Evolutionary conservation across 1,140 invertebrate species (phyloP).

Genomic region (Anoplolepis gracilipes): DNA sequence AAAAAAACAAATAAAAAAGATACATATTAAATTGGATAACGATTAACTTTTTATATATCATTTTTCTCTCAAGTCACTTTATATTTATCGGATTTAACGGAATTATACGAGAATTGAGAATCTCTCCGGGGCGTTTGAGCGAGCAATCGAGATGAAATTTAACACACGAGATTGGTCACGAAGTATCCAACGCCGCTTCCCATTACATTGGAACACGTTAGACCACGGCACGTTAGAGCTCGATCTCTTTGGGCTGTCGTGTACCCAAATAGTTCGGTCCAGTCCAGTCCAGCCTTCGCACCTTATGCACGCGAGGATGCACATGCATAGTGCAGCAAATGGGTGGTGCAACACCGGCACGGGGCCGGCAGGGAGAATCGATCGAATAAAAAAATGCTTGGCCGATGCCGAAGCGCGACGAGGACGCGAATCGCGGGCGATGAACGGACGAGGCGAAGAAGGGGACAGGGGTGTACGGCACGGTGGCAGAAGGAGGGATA

Average conservation of each 20-base stretch:
- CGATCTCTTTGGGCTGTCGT: constrained; percentile 66
- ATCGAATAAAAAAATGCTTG: constrained; percentile 78
- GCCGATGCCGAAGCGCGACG: constrained; percentile 77
- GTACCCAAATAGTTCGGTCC: constrained; percentile 71
- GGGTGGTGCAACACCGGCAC: constrained; percentile 59
- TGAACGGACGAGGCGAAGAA: constrained; percentile 70
- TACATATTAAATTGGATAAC: not conserved
- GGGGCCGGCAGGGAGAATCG: constrained; percentile 70
- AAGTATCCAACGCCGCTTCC: constrained; percentile 39
- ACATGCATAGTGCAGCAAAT: constrained; percentile 74
- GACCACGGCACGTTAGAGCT: constrained; percentile 72
- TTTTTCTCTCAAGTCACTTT: not conserved
- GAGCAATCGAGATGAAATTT: constrained; percentile 42
- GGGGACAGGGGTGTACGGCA: constrained; percentile 70
- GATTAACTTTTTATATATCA: not conserved
- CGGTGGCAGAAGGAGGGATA: constrained; percentile 74
- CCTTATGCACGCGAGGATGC: constrained; percentile 74
- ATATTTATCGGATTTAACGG: constrained; percentile 7
- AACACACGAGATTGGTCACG: constrained; percentile 39
- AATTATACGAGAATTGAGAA: constrained; percentile 5
- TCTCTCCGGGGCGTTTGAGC: constrained; percentile 19
- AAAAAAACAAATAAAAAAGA: no score
- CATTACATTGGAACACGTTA: constrained; percentile 59
- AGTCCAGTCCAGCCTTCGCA: constrained; percentile 70
- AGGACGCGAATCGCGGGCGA: constrained; percentile 78